Evolutionary conservation across 1,140 invertebrate genomes (phyloP), one percentile per base, ranked within the genome.

Genomic region (Danaus melanippus): DNA sequence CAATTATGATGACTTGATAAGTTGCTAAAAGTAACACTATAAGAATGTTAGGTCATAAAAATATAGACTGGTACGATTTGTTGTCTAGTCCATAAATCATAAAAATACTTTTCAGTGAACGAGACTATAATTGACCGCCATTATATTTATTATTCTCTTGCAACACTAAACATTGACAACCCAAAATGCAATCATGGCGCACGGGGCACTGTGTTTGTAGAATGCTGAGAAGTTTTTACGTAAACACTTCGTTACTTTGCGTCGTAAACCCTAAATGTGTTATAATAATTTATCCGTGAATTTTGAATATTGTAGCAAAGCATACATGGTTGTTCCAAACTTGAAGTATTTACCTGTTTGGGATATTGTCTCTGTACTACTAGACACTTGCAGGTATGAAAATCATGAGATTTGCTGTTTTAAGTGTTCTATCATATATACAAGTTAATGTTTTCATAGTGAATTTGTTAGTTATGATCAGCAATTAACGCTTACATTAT

Each of bases 101-200:
- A 32, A 32, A 32, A 32, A 32, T 32, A 32, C 21, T 53, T 60
- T 7, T 32, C 12, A 45, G 12, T 74, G 83, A 86, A 84, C 70
- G 83, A 72, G 68, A 58, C 62, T 9, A 9, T 66, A 76, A 56
- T 57, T 69, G 69, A 82, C 79, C 81, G 81, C 81, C 81, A 84
- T 83, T 79, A 77, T 70, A 58, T 64, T 72, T 76, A 70, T 74
- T 80, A 74, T 72, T 60, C 51, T 48, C 60, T 76, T 67, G 80
- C 76, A 87, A 84, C 80, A 85, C 76, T 60, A 50, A 73, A 77
- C 84, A 86, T 87, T 87, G 86, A 87, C 86, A 87, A 86, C 75
- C 85, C 84, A 87, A 86, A 87, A 88, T 88, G 86, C 86, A 88
- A 88, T 87, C 84, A 87, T 88, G 86, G 86, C 86, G 86, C 84